Conservation (phyloP, 2,888 invertebrate species). For the Scotopteryx bipunctaria region DNA sequence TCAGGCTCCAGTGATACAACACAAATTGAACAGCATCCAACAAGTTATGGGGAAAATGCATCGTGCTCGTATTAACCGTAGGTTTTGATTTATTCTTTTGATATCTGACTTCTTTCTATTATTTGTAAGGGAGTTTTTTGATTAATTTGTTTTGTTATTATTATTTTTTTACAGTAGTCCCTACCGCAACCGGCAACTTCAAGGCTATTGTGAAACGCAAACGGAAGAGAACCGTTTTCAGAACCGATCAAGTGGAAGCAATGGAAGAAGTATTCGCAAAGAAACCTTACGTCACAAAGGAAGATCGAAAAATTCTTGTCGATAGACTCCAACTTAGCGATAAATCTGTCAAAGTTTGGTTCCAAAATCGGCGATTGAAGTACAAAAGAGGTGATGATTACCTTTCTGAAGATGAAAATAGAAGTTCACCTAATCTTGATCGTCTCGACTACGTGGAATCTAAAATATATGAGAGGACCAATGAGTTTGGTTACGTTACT, state of each 20-base stretch:
- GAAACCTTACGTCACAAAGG: slow-evolving; percentile 87
- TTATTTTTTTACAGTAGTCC: slow-evolving; percentile 38
- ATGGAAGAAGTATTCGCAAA: slow-evolving; percentile 87
- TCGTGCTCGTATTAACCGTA: slow-evolving; percentile 42
- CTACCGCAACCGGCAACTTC: slow-evolving; percentile 35
- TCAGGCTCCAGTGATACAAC: slow-evolving; percentile 1
- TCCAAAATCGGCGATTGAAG: slow-evolving; percentile 89
- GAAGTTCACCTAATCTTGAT: slow-evolving; percentile 28
- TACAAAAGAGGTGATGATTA: slow-evolving; percentile 75
- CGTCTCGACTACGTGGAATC: slow-evolving; percentile 52
- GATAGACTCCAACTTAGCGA: slow-evolving; percentile 84
- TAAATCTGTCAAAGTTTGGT: slow-evolving; percentile 90
- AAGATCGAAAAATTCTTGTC: slow-evolving; percentile 86
- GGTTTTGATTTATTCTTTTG: slow-evolving; percentile 26
- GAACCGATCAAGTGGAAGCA: slow-evolving; percentile 87
- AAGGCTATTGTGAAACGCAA: slow-evolving; percentile 69
- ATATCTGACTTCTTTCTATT: neutral
- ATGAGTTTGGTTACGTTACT: slow-evolving; percentile 55
- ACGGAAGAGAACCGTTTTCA: slow-evolving; percentile 88
- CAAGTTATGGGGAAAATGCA: slow-evolving; percentile 29
- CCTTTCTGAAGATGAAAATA: slow-evolving; percentile 15
- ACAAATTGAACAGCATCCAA: slow-evolving; percentile 7
- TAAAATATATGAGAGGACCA: slow-evolving; percentile 49
- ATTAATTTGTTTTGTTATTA: neutral
- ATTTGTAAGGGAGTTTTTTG: no score